phyloP scores from a whole-genome alignment of 2,888 invertebrate genomes.

The Timandra comae region DNA sequence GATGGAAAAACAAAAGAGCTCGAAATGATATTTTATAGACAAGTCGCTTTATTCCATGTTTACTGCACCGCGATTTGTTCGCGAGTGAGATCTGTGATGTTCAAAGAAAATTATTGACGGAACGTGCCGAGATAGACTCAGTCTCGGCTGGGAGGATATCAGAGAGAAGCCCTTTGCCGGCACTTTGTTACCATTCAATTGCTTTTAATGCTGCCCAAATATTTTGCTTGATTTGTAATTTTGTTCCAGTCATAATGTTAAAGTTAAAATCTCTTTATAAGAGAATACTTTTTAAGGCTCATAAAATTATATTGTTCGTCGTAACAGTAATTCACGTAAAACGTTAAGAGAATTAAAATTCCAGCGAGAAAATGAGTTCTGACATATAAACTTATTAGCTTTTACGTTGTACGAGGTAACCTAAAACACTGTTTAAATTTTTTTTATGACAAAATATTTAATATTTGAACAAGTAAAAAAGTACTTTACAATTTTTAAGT shows the following conservation, averaged over 20 bases:
- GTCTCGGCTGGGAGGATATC: slow-evolving; percentile 40
- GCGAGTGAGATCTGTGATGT: slow-evolving; percentile 66
- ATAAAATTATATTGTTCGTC: slow-evolving; percentile 57
- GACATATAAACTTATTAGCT: slow-evolving; percentile 61
- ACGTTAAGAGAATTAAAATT: slow-evolving; percentile 63
- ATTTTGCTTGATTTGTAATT: slow-evolving; percentile 32
- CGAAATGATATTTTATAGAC: slow-evolving; percentile 74
- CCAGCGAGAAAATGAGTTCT: slow-evolving; percentile 56
- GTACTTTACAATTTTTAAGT: neutral
- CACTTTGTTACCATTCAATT: slow-evolving; percentile 38
- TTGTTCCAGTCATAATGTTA: slow-evolving; percentile 27
- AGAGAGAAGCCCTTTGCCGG: slow-evolving; percentile 36
- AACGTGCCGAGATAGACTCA: slow-evolving; percentile 64
- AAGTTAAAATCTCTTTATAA: slow-evolving; percentile 37
- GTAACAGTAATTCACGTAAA: slow-evolving; percentile 57
- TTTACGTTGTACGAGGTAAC: slow-evolving; percentile 36
- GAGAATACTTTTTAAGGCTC: slow-evolving; percentile 45
- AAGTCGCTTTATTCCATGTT: slow-evolving; percentile 69
- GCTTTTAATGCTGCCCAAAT: slow-evolving; percentile 38
- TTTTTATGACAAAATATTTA: neutral
- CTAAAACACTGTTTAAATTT: neutral
- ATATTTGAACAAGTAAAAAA: neutral
- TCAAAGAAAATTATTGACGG: slow-evolving; percentile 71
- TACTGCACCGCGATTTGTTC: slow-evolving; percentile 70
- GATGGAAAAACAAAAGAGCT: slow-evolving; percentile 70